A percentile compares a stretch with the other conserved stretches of the same genome.
phyloP scores from a whole-genome alignment of 2,888 invertebrate species.

The Synergus itoensis region DNA sequence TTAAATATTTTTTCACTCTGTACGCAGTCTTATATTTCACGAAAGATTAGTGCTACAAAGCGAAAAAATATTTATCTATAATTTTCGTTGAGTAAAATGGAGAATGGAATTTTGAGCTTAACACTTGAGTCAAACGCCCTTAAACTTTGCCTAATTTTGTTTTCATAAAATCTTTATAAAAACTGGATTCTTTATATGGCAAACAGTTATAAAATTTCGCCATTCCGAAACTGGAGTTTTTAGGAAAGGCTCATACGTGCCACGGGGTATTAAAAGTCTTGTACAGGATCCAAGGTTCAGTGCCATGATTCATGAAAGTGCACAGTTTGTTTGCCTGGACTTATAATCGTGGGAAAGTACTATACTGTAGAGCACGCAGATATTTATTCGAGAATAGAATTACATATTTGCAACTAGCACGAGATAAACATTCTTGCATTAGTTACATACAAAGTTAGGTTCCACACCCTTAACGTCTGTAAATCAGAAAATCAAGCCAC shows the following conservation, averaged over 20 bases:
- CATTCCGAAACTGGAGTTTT: slow-evolving; percentile 15
- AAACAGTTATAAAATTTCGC: background rate
- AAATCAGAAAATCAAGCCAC: background rate
- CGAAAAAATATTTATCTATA: too few species aligned
- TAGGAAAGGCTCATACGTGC: background rate
- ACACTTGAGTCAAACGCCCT: too few species aligned
- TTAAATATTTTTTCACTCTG: too few species aligned
- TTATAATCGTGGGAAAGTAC: slow-evolving; percentile 60
- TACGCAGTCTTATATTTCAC: too few species aligned
- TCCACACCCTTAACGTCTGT: background rate
- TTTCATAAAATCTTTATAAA: too few species aligned
- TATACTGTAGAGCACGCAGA: slow-evolving; percentile 53
- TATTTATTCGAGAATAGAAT: slow-evolving; percentile 56
- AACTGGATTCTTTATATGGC: background rate
- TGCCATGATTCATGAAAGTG: slow-evolving; percentile 49
- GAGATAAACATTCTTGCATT: slow-evolving; percentile 16
- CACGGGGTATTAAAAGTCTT: background rate
- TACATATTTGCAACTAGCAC: slow-evolving; percentile 37
- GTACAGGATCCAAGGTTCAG: background rate
- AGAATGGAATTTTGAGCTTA: too few species aligned
- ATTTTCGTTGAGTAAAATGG: too few species aligned
- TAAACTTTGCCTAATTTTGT: too few species aligned
- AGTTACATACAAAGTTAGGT: background rate
- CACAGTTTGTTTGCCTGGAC: slow-evolving; percentile 37
- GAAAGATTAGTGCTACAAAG: too few species aligned